These are phyloP conservation scores for Siphlonurus alternatus DNA, from an alignment of 2,888 invertebrate genomes.

Conservation along the genomic window DNA sequence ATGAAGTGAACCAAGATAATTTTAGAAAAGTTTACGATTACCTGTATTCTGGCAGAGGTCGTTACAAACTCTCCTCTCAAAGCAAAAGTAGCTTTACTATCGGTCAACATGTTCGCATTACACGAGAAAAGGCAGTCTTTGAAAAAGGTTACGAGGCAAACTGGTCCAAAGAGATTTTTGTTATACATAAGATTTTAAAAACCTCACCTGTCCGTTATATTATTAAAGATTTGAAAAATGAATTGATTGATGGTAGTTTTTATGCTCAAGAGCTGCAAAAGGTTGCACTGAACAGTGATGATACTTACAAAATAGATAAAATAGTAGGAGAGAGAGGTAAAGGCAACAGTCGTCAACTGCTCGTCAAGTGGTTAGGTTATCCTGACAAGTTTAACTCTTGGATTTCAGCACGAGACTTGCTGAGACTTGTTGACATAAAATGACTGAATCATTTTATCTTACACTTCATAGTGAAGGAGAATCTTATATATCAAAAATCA, in stretches of 20 bases:
- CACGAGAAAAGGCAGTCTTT: slow-evolving; percentile 14
- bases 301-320: slow-evolving; percentile 15
- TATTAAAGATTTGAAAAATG: slow-evolving; percentile 16
- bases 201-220: slow-evolving; percentile 16
- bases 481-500: slow-evolving; percentile 16
- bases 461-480: slow-evolving; percentile 17
- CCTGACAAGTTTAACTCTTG: slow-evolving; percentile 16
- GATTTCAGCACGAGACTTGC: slow-evolving; percentile 8
- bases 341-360: slow-evolving; percentile 10
- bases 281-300: slow-evolving; percentile 7
- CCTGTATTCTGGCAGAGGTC: background rate
- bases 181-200: slow-evolving; percentile 12
- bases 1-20: background rate
- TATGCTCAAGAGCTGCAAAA: slow-evolving; percentile 16
- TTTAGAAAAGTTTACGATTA: background rate
- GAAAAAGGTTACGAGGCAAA: slow-evolving; percentile 15
- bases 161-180: slow-evolving; percentile 17
- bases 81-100: slow-evolving; percentile 4
- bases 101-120: slow-evolving; percentile 11
- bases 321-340: slow-evolving; percentile 12
- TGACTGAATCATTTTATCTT: slow-evolving; percentile 15
- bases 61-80: background rate
- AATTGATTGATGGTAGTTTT: slow-evolving; percentile 16
- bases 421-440: slow-evolving; percentile 5
- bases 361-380: slow-evolving; percentile 18